Base-by-base conservation (phyloP, 2,113 vertebrate genomes). In the Hoplias malabaricus region DNA sequence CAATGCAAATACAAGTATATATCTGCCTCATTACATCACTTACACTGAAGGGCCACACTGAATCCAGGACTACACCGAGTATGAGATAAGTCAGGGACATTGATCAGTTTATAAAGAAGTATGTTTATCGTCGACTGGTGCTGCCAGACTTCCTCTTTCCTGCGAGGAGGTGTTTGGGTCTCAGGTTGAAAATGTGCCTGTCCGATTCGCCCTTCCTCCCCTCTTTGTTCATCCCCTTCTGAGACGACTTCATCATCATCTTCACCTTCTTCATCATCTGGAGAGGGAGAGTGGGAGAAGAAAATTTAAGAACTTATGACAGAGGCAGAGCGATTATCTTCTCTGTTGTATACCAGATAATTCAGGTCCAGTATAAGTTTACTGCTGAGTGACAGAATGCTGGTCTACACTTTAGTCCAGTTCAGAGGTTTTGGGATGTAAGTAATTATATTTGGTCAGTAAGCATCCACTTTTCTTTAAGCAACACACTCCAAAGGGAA, bases 221-320 rank as follows among this genome's bases (percentile, higher is more conserved):
- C 57, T 93, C 59, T n/a, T 92, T 95, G 86, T 97, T 99, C 95
- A 98, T 98, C 70, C 84, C 95, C 88, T 78, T 98, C 82, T 99
- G 98, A 40, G 96, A 95, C 25, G 92, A 95, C 91, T 98, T 99
- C 93, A 96, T 97, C 92, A 99, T 95, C 0, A 57, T 90, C 91
- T 96, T 99, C 0, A 93, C 92, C 85, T 98, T 97, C 88, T 93
- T 99, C 67, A 90, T 89, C 96, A 99, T 98, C 98, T 99, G 80
- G 21, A 53, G 68, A 79, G 1, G 73, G 38, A 87, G 63, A 78
- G 29, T 2, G 2, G 69, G 34, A 68, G 31, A 8, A 46, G 16
- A 78, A 73, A 48, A 59, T n/a, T n/a, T n/a, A n/a, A n/a, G n/a
- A n/a, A n/a, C n/a, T n/a, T n/a, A n/a, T n/a, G n/a, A n/a, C n/a